A percentile compares a stretch with the other conserved stretches of the same genome.
phyloP scores from a whole-genome alignment of 2,888 invertebrate species.

The Anticlea derivata region DNA sequence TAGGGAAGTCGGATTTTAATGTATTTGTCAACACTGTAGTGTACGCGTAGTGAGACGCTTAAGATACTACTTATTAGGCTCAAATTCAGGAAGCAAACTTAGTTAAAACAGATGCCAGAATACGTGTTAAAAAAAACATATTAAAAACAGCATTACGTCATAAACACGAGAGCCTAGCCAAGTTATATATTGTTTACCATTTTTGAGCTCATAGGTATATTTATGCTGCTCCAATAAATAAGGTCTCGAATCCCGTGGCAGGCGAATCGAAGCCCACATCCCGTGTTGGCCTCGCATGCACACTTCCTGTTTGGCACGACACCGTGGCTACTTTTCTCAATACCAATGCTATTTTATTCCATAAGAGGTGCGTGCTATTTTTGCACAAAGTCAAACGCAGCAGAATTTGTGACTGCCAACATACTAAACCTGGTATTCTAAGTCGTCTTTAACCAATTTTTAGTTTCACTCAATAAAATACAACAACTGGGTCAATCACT shows the following conservation, averaged over 20 bases:
- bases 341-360: slow-evolving; percentile 56
- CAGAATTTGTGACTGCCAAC: too few relatives aligned
- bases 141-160: slow-evolving; percentile 28
- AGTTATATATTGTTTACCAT: slow-evolving; percentile 36
- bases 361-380: slow-evolving; percentile 36
- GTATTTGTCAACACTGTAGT: too few relatives aligned
- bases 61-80: too few relatives aligned
- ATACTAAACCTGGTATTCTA: too few relatives aligned
- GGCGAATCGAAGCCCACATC: slow-evolving; percentile 74
- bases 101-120: too few relatives aligned
- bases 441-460: background rate
- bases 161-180: slow-evolving; percentile 30
- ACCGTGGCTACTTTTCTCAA: slow-evolving; percentile 71
- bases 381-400: slow-evolving; percentile 10
- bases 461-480: too few relatives aligned
- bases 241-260: slow-evolving; percentile 60
- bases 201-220: slow-evolving; percentile 35
- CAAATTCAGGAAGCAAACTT: too few relatives aligned
- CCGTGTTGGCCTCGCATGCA: slow-evolving; percentile 68
- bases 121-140: background rate
- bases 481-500: too few relatives aligned
- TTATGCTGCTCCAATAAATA: slow-evolving; percentile 51
- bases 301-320: slow-evolving; percentile 83
- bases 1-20: too few relatives aligned
- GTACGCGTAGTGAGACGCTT: too few relatives aligned